Evolutionary conservation across 2,888 invertebrate species (phyloP).

Genomic region (Cantharis rustica): DNA sequence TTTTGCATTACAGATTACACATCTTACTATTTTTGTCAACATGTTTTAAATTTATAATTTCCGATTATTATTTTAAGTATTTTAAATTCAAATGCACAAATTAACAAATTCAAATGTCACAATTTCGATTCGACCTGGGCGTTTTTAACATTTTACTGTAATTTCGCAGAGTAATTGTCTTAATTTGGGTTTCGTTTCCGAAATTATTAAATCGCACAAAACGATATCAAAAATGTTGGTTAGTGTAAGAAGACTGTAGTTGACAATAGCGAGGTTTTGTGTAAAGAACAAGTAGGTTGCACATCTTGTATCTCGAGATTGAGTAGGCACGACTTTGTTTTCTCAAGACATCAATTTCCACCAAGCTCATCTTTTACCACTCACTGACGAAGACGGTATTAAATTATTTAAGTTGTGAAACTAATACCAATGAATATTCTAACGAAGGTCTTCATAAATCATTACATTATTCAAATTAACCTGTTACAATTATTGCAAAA

Average conservation of each 20-base stretch:
- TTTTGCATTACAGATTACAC: not conserved
- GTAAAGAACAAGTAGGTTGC: conserved; percentile 34
- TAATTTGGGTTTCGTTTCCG: not conserved
- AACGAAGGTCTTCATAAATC: conserved; percentile 24
- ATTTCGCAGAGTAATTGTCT: not conserved
- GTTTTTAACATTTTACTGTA: not conserved
- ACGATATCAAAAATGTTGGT: not conserved
- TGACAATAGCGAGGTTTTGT: conserved; percentile 28
- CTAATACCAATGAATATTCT: conserved; percentile 20
- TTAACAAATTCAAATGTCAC: not conserved
- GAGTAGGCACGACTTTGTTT: conserved; percentile 33
- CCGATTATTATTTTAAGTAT: not conserved
- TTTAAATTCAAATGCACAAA: not conserved
- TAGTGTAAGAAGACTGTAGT: conserved; percentile 11
- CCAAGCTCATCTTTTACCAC: conserved; percentile 32
- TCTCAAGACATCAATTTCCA: conserved; percentile 36
- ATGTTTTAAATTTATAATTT: not conserved
- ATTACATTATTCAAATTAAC: conserved; percentile 11
- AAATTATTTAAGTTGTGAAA: conserved; percentile 28
- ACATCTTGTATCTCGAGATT: conserved; percentile 34
- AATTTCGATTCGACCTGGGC: not conserved
- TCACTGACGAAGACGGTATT: conserved; percentile 20
- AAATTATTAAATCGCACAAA: not conserved
- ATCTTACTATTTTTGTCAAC: not conserved
- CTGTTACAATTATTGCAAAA: conserved; percentile 9